Base-by-base conservation (phyloP, 1,140 invertebrate species). In the Eumeta japonica region DNA sequence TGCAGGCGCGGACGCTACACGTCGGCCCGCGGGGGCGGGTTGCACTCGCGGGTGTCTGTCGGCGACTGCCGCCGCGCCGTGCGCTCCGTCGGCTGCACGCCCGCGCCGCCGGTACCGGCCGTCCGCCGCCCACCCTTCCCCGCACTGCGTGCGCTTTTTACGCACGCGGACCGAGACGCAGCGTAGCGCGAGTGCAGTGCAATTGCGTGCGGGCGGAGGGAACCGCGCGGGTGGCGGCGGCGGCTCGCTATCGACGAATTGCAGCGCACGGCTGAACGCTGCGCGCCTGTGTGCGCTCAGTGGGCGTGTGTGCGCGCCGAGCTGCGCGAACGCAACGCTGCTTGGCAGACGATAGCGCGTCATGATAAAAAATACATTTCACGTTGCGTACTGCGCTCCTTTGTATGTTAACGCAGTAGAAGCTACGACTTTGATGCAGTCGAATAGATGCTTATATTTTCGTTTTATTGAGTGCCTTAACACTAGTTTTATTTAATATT, bases 81-180 rank as follows among this genome's bases (percentile, higher is more conserved):
- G 48, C 55, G 48, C 51, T 52, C 57, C 56, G 55, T 49, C 54
- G 64, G 28, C 46, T 46, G 45, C 30, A 28, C 54, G 51, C 46
- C 60, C 50, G 58, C 52, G 50, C 57, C 41, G 27, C 32, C 42
- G 42, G 33, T 38, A 34, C 49, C 55, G 50, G 56, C 41, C 54
- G 46, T 51, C 52, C 52, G 48, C 48, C 47, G 35, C 41, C 46
- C 37, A 48, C 43, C 47, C 59, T 43, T 52, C 60, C 57, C 57
- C 65, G 52, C 66, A 35, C 58, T 61, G 56, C 61, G 63, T 65
- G 64, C 64, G 60, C 61, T 67, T 65, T 75, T 72, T 72, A 72
- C 68, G 68, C 68, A 71, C 63, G 62, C 58, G n/a, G n/a, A n/a
- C n/a, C n/a, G n/a, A n/a, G n/a, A n/a, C n/a, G n/a, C n/a, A 52